These are phyloP conservation scores for Drosophila lowei DNA, from an alignment of 1,140 invertebrate species.

Conservation along the genomic window DNA sequence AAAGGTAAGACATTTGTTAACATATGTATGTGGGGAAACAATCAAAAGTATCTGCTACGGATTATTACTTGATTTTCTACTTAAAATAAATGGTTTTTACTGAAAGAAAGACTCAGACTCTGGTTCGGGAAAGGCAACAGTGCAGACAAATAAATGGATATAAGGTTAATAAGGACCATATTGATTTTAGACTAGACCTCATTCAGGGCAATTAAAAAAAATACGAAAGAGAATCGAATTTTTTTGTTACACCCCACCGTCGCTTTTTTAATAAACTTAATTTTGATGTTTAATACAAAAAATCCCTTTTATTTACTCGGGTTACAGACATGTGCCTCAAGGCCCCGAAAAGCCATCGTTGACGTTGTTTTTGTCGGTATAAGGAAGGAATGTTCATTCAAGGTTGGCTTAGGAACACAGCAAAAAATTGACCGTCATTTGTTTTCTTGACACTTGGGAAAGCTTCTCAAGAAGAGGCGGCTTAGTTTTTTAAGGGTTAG, in stretches of 20 bases:
- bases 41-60: too few species aligned
- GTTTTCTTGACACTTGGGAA: slow-evolving; percentile 78
- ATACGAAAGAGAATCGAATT: neutral
- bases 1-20: too few species aligned
- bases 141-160: too few species aligned
- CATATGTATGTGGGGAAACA: too few species aligned
- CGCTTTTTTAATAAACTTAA: slow-evolving; percentile 39
- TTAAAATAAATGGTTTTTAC: neutral
- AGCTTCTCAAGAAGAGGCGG: slow-evolving; percentile 51
- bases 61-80: too few species aligned
- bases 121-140: neutral
- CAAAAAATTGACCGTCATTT: slow-evolving; percentile 71
- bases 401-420: slow-evolving; percentile 43
- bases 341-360: slow-evolving; percentile 31
- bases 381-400: slow-evolving; percentile 49
- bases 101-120: slow-evolving; percentile 6
- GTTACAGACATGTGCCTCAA: slow-evolving; percentile 54
- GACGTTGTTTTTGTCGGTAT: slow-evolving; percentile 41
- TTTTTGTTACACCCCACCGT: neutral
- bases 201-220: neutral
- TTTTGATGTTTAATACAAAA: slow-evolving; percentile 48
- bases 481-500: slow-evolving; percentile 46
- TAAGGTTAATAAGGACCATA: neutral
- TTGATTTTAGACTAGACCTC: slow-evolving; percentile 26
- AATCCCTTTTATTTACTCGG: slow-evolving; percentile 67